Conservation (phyloP, 2,888 invertebrate species). For the Salpingus planirostris region DNA sequence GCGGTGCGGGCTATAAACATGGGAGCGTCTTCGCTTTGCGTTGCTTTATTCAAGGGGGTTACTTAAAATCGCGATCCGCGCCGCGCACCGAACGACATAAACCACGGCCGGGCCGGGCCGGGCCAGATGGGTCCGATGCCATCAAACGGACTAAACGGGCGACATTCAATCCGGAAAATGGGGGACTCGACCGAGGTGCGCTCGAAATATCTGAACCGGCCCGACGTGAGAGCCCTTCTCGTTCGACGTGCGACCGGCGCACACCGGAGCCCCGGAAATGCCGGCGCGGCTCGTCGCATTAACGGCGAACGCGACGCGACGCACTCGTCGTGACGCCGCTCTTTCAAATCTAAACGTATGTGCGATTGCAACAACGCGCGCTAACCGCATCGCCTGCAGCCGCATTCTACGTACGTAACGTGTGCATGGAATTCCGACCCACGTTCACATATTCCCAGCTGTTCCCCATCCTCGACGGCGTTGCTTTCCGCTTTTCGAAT, state of each 20-base stretch:
- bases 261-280: no score
- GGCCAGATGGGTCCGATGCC: no score
- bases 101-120: no score
- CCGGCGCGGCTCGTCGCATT: no score
- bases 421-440: constrained; percentile 17
- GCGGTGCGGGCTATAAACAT: constrained; percentile 8
- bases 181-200: no score
- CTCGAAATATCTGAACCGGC: no score
- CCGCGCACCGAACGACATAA: no score
- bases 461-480: neutral
- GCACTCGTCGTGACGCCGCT: constrained; percentile 14
- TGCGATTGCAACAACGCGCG: constrained; percentile 36
- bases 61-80: constrained; percentile 8
- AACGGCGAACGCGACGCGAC: no score
- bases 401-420: constrained; percentile 31
- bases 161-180: no score
- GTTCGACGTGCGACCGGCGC: no score
- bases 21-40: constrained; percentile 8
- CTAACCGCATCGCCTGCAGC: constrained; percentile 39
- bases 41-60: constrained; percentile 7
- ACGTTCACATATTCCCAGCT: constrained; percentile 1
- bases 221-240: no score
- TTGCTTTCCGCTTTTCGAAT: neutral
- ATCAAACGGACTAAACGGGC: no score
- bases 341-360: constrained; percentile 17